A percentile compares a stretch with the other conserved stretches of the same genome.
These are phyloP conservation scores for Motacilla tschutschensis DNA, from an alignment of 2,113 vertebrate species.

Conservation along the genomic window DNA sequence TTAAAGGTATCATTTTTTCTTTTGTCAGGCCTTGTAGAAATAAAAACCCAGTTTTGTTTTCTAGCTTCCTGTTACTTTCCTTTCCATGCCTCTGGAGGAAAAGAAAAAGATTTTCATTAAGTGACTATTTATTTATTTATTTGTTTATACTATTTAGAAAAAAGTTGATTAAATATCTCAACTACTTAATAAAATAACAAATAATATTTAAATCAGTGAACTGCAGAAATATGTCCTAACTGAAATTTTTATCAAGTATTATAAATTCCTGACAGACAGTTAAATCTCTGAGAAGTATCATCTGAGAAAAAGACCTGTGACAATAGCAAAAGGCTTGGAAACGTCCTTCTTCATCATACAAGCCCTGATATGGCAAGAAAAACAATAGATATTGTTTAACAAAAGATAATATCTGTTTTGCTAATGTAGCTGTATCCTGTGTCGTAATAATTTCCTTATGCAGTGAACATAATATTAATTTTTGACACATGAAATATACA, in stretches of 20 bases:
- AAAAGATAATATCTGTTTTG: not conserved
- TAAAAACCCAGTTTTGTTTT: not conserved
- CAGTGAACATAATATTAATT: not conserved
- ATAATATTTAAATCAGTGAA: not conserved
- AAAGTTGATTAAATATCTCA: accelerated
- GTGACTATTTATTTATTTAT: not conserved
- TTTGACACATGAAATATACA: not conserved
- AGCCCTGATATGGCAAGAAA: not conserved
- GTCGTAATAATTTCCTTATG: not conserved
- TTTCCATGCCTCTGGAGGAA: accelerated
- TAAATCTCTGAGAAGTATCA: not conserved
- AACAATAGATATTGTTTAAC: not conserved
- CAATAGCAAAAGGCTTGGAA: not conserved
- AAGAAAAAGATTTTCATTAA: not conserved
- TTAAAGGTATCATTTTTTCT: not conserved
- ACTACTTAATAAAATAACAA: not conserved
- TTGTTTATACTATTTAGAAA: not conserved
- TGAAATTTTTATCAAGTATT: not conserved
- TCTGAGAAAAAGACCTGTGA: not conserved
- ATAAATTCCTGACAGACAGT: not conserved
- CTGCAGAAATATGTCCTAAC: not conserved
- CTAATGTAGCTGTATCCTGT: not conserved
- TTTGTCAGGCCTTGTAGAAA: not conserved
- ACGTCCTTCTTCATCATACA: not conserved
- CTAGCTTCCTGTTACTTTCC: not conserved